Evolutionary conservation across 2,113 vertebrate species (phyloP).

Genomic region (Salminus brasiliensis): DNA sequence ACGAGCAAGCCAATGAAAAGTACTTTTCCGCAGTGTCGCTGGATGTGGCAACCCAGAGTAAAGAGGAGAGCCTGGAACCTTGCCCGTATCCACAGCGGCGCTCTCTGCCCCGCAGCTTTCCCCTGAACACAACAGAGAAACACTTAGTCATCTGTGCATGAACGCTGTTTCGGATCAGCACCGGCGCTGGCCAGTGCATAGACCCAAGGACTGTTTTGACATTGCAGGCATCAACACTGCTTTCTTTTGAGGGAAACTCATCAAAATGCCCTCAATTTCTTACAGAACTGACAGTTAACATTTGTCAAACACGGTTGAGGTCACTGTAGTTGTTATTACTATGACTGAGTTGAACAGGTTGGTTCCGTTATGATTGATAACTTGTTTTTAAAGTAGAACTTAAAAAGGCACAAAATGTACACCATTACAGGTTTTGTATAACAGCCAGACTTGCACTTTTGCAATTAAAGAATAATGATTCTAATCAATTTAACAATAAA

Average conservation of each 20-base stretch:
- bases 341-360: not conserved
- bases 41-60: slow-evolving; percentile 93
- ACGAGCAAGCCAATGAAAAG: slow-evolving; percentile 95
- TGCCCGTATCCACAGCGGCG: slow-evolving; percentile 92
- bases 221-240: slow-evolving; percentile 9
- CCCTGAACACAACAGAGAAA: slow-evolving; percentile 74
- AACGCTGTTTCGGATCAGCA: slow-evolving; percentile 38
- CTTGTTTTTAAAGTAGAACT: too few species aligned
- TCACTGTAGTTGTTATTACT: not conserved
- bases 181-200: slow-evolving; percentile 21
- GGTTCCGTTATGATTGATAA: too few species aligned
- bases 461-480: too few species aligned
- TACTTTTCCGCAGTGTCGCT: slow-evolving; percentile 96
- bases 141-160: slow-evolving; percentile 46
- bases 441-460: too few species aligned
- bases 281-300: not conserved
- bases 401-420: too few species aligned
- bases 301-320: not conserved
- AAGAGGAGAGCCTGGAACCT: slow-evolving; percentile 96
- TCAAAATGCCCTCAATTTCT: not conserved
- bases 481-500: too few species aligned
- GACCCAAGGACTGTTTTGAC: slow-evolving; percentile 13
- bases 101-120: slow-evolving; percentile 86
- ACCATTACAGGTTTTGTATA: too few species aligned
- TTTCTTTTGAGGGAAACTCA: slow-evolving; percentile 3